Conservation (phyloP, 2,888 invertebrate genomes). For the Lottia scabra region DNA sequence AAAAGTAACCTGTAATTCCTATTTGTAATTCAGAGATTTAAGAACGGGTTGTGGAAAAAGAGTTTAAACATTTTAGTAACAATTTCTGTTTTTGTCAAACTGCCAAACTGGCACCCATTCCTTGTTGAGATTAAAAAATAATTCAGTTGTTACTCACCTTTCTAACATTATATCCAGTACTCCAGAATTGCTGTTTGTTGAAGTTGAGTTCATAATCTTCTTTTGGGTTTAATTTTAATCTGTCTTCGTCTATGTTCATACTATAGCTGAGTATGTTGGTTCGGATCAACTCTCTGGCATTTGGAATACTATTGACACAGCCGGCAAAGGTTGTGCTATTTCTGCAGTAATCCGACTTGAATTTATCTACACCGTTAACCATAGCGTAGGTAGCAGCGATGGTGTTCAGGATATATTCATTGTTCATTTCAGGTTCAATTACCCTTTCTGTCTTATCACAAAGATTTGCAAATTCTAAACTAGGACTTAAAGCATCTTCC, state of each 20-base stretch:
- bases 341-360: conserved; percentile 23
- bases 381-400: conserved; percentile 62
- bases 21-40: no score
- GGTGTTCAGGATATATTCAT: conserved; percentile 55
- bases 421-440: conserved; percentile 7
- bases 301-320: conserved; percentile 17
- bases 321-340: conserved; percentile 27
- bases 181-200: conserved; percentile 44
- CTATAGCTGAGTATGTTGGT: neutral
- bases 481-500: conserved; percentile 25
- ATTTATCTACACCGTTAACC: conserved; percentile 49
- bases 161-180: conserved; percentile 44
- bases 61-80: no score
- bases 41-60: no score
- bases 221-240: neutral
- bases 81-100: conserved; percentile 20
- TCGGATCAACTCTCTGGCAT: conserved; percentile 5
- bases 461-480: conserved; percentile 14
- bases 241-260: neutral
- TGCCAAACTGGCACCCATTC: no score
- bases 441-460: conserved; percentile 37
- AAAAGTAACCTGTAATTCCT: no score
- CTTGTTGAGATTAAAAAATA: no score
- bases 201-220: conserved; percentile 39
- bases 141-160: neutral